Evolutionary conservation across 1,140 invertebrate species (phyloP).

Genomic region (Helicoverpa armigera): DNA sequence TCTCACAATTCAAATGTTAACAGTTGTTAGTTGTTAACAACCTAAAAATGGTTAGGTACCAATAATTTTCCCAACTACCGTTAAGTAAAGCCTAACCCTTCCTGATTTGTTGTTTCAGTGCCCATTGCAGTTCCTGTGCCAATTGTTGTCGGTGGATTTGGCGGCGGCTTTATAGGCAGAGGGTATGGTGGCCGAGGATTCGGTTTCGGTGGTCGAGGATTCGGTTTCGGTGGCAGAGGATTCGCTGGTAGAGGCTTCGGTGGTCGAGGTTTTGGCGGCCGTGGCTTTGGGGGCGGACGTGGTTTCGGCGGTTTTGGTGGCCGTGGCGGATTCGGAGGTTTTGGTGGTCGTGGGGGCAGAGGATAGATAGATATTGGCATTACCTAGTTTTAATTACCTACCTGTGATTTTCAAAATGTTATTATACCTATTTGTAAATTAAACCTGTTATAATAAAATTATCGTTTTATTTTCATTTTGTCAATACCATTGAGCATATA

Average conservation of each 20-base stretch:
- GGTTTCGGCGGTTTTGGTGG: conserved; percentile 49
- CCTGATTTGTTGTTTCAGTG: conserved; percentile 48
- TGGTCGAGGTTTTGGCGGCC: conserved; percentile 60
- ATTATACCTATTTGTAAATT: too few species aligned
- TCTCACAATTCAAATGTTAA: too few species aligned
- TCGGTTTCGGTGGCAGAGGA: conserved; percentile 60
- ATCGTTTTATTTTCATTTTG: not conserved
- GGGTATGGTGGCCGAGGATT: conserved; percentile 60
- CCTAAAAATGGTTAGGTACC: too few species aligned
- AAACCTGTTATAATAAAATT: too few species aligned
- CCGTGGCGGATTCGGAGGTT: conserved; percentile 52
- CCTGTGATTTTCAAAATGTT: too few species aligned
- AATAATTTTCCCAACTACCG: not conserved
- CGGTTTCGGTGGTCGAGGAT: conserved; percentile 60
- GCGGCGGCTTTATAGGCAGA: conserved; percentile 32
- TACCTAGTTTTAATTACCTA: not conserved
- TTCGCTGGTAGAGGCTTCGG: conserved; percentile 61
- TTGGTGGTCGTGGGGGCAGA: conserved; percentile 61
- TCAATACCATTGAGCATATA: too few species aligned
- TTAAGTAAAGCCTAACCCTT: not conserved
- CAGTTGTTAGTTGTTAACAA: too few species aligned
- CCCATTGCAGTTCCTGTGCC: conserved; percentile 59
- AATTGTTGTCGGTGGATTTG: conserved; percentile 57
- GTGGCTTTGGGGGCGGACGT: conserved; percentile 53
- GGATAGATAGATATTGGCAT: conserved; percentile 56